phyloP scores from a whole-genome alignment of 2,797 vertebrate genomes.

The Eidolon dupreanum region DNA sequence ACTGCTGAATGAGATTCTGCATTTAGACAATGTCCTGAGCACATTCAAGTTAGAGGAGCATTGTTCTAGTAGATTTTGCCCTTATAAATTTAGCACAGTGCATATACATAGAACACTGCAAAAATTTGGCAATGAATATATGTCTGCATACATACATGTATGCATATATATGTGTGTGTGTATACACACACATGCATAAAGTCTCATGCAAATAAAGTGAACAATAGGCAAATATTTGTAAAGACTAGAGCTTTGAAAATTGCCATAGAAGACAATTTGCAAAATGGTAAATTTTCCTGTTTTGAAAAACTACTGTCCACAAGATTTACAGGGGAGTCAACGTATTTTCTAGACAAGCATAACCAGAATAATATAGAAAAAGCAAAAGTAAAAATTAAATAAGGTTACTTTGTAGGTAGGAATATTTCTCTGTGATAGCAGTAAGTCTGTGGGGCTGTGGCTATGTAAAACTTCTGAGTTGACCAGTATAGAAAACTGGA shows the following conservation, averaged over 20 bases:
- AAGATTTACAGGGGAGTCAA: neutral
- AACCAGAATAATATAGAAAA: neutral
- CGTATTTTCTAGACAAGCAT: neutral
- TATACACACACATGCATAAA: neutral
- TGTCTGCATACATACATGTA: accelerated
- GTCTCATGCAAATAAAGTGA: neutral
- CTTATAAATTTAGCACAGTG: neutral
- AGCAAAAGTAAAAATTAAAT: neutral
- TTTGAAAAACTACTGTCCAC: neutral
- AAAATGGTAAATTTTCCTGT: slow-evolving; percentile 28
- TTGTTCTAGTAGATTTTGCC: neutral
- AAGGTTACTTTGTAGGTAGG: neutral
- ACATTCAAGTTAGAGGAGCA: neutral
- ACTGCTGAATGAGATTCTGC: neutral
- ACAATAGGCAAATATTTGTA: slow-evolving; percentile 19
- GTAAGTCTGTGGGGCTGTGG: neutral
- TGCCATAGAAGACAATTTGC: neutral
- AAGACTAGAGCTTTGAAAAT: neutral
- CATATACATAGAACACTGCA: neutral
- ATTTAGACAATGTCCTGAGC: neutral
- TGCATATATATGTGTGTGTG: neutral
- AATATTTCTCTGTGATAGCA: neutral
- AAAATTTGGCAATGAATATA: neutral
- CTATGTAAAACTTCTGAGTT: neutral
- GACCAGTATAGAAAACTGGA: neutral